Base-by-base conservation (phyloP, 2,113 vertebrate genomes). In the Solenodon paradoxus region DNA sequence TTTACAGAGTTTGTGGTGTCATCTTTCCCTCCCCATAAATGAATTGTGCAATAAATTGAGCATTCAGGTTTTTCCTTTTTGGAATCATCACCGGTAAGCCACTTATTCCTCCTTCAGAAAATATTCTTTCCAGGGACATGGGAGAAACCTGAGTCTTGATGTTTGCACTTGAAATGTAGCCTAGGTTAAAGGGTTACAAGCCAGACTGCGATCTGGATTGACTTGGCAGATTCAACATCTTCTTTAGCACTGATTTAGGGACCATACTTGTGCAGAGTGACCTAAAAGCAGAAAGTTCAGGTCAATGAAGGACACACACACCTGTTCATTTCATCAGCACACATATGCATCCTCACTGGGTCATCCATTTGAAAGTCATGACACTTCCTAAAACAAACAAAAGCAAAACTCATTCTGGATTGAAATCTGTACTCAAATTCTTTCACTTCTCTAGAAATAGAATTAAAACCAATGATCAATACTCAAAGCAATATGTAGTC, bases 391-490 rank as follows among this genome's bases (percentile, higher is more conserved):
- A 93, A 74, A 64, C 42, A 72, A 84, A 69, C 38, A 55, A 69
- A 45, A 75, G 45, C 16, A 63, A 19, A 80, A 80, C 17, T 93
- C 47, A 19, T 57, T 83, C 26, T 30, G 7, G 28, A 61, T 47
- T 24, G 26, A n/a, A n/a, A 86, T 47, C 40, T 5, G n/a, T 61
- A 42, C 59, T 81, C 45, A 35, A 3, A 53, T 84, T 68, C 87
- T n/a, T n/a, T n/a, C n/a, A n/a, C n/a, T n/a, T n/a, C 49, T 68
- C 75, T 87, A 81, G 55, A 74, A 68, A 69, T 9, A 42, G 38
- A 68, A 92, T 38, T 3, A 74, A 91, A 86, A 86, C 64, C 47
- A 79, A 32, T 13, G 32, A 49, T 82, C 86, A 42, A 83, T 59
- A 79, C 38, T 38, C 20, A 1, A 49, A 95, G 68, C 26, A 63